Conservation (phyloP, 2,888 invertebrate genomes). For the Lathronympha strigana region DNA sequence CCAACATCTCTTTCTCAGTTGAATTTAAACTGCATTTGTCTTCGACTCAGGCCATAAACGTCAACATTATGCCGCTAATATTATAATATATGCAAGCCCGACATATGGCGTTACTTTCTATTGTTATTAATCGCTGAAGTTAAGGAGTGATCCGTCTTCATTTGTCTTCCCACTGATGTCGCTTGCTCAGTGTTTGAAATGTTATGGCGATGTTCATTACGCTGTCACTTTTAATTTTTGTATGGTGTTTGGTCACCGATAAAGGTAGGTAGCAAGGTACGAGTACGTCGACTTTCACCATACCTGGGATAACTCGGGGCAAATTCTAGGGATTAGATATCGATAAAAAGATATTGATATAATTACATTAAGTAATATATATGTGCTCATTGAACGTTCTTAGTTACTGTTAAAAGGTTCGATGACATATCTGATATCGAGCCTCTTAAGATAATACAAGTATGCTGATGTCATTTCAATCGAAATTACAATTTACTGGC, state of each 20-base stretch:
- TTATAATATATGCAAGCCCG: conserved; percentile 59
- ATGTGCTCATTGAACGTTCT: no score
- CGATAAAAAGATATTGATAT: no score
- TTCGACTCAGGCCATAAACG: conserved; percentile 15
- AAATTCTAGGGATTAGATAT: no score
- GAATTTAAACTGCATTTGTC: not conserved
- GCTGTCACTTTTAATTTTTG: conserved; percentile 22
- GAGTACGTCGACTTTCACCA: not conserved
- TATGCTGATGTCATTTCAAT: no score
- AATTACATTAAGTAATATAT: no score
- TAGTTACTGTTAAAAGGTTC: no score
- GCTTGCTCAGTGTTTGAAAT: conserved; percentile 26
- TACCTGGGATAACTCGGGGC: no score
- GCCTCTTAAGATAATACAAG: no score
- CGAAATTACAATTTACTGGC: no score
- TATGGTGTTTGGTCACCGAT: conserved; percentile 4
- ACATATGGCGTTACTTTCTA: conserved; percentile 56
- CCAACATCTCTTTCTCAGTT: not conserved
- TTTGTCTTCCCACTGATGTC: conserved; percentile 46
- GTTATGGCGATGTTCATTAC: conserved; percentile 37
- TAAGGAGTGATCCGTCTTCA: conserved; percentile 52
- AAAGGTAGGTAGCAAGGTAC: not conserved
- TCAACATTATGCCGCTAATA: conserved; percentile 51
- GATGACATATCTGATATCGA: no score
- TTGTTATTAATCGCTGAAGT: conserved; percentile 51